Base-by-base conservation (phyloP, 2,888 invertebrate genomes). In the Xylota sylvarum region DNA sequence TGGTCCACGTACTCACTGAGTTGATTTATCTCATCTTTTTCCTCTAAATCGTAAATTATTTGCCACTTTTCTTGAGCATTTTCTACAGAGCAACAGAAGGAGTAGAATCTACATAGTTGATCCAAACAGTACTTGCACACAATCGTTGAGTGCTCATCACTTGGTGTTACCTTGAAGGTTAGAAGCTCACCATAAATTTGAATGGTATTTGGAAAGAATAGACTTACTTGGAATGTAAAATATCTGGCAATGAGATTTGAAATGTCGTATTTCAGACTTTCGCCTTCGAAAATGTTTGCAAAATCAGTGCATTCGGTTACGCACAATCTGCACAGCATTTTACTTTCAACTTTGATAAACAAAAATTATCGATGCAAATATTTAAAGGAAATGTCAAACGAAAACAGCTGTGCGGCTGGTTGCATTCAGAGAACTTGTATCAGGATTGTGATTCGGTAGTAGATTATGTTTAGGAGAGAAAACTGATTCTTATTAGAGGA, bases 261-360 rank as follows among this genome's bases (percentile, higher is more conserved):
- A 19, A 78, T 5, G 10, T 78, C n/a, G 7, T 32, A 14, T 0
- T 60, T 3, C 0, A 35, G 4, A 4, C 46, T 35, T 5, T 72
- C 23, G 9, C 27, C 32, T 14, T 60, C 17, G 37, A 78, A 83
- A 46, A 83, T 67, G 52, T 73, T 35, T 0, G 9, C 30, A 46
- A 48, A 73, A 40, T 72, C 67, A 32, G 9, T 62, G 10, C 72
- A 73, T 40, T 83, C 72, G n/a, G 43, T 69, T 30, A 78, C 83
- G 56, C 83, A 83, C 37, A 83, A 62, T 48, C 83, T 60, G 17
- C 83, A 83, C 12, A 78, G 32, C 83, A 83, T 83, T 83, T 78
- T 72, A 2, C 1, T 27, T 19, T 43, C 3, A 43, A 70, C 5
- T 32, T 56, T 27, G 3, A 35, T 60, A 70, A 70, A 70, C 70